Evolutionary conservation across 2,888 invertebrate species (phyloP).

Genomic region (Catonia carolina): DNA sequence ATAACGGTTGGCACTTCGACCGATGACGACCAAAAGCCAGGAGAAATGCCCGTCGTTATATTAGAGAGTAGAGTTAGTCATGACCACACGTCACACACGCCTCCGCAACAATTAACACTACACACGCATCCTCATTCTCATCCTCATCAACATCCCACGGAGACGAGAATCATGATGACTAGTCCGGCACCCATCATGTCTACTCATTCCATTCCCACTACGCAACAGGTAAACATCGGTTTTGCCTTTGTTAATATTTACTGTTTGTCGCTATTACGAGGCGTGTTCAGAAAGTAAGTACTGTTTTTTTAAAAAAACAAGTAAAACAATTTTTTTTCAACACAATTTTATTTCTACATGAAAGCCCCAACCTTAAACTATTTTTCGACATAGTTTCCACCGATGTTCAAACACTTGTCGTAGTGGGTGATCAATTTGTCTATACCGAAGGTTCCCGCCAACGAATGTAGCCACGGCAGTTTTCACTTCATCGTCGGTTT

Average conservation of each 20-base stretch:
- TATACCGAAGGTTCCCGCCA: no score
- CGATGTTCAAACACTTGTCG: no score
- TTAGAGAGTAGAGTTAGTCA: constrained; percentile 28
- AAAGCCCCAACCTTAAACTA: no score
- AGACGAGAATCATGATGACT: constrained; percentile 30
- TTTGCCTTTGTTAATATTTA: neutral
- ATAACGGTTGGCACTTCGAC: constrained; percentile 37
- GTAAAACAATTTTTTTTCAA: no score
- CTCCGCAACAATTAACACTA: constrained; percentile 9
- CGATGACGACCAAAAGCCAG: constrained; percentile 34
- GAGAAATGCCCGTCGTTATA: constrained; percentile 32
- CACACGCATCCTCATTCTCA: constrained; percentile 8
- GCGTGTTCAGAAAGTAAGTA: no score
- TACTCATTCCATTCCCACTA: constrained; percentile 24
- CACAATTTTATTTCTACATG: no score
- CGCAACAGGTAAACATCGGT: constrained; percentile 22
- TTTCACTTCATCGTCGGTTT: no score
- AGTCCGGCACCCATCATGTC: constrained; percentile 28
- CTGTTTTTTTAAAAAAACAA: constrained; percentile 3
- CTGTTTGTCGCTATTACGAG: neutral
- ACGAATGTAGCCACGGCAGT: no score
- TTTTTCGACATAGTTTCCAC: no score
- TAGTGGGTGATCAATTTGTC: no score
- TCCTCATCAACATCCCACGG: constrained; percentile 20
- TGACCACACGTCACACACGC: constrained; percentile 18